Base-by-base conservation (phyloP, 2,113 vertebrate species). In the Formicarius rufipectus region DNA sequence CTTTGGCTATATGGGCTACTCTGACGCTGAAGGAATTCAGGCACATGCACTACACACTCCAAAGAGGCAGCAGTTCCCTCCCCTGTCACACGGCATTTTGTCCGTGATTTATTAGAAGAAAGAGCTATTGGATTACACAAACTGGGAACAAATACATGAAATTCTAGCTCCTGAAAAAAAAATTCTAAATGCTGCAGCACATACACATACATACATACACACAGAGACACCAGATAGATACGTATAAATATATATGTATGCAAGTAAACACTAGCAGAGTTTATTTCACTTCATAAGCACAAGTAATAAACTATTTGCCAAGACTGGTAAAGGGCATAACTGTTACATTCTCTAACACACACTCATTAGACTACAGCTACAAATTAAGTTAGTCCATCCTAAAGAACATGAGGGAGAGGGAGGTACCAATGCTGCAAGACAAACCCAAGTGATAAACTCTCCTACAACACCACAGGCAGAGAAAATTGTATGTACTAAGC, bases 191-290 rank as follows among this genome's bases (percentile, higher is more conserved):
- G 6, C 37, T 80, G 47, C 45, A 64, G 23, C 30, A 35, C 9
- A 14, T 17, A 49, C 4, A 33, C 14, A 24, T 5, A 47, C 12
- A 24, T 5, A 47, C 12, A 35, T 3, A 62, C 3, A 66, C 13
- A 81, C 2, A 79, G 10, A 67, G 6, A 87, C 7, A 49, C 12
- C 4, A 15, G 17, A 60, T 4, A 85, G 37, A 10, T 25, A 52
- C 0, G 1, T 9, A 37, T 2, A 27, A 10, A 13, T 30, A 66
- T 0, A 2, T 5, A 49, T 2, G 11, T 6, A 37, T 2, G 2
- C 28, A 78, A 45, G 42, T 4, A 95, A 76, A 52, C 60, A 79
- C 7, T 15, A 55, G 6, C 4, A 20, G 24, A 67, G n/a, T 21
- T 75, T 13, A 69, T 69, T 80, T 85, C 75, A 52, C 40, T 33